Evolutionary conservation across 1,140 invertebrate genomes (phyloP).

Genomic region (Platorchestia sp.): DNA sequence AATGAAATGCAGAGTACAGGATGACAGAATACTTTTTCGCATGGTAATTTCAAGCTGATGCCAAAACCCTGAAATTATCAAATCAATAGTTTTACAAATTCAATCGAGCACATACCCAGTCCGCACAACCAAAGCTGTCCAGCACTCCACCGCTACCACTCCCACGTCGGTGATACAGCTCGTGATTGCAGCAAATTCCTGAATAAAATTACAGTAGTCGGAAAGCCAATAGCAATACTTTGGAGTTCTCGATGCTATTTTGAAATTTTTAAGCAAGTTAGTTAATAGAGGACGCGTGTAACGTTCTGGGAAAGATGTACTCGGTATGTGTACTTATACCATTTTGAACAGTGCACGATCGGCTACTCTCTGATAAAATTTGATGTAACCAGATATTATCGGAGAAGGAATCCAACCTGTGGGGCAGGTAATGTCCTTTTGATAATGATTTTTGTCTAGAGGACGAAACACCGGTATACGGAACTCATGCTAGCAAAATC

Average conservation of each 20-base stretch:
- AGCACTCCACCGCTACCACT: not conserved
- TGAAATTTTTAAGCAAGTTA: not conserved
- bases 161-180: not conserved
- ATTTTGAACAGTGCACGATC: not conserved
- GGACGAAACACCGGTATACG: not conserved
- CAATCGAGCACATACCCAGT: not conserved
- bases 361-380: not conserved
- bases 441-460: not conserved
- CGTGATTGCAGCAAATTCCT: not conserved
- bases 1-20: not conserved
- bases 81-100: not conserved
- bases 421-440: not conserved
- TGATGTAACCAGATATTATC: not conserved
- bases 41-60: not conserved
- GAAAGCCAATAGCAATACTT: not conserved
- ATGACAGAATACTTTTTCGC: not conserved
- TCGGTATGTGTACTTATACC: not conserved
- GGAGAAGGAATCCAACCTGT: not conserved
- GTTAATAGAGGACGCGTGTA: not conserved
- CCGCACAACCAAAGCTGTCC: not conserved
- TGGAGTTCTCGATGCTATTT: not conserved
- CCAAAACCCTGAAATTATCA: not conserved
- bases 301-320: not conserved
- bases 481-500: not conserved
- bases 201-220: not conserved